Base-by-base conservation (phyloP, 2,888 invertebrate species). In the Steinernema carpocapsae region DNA sequence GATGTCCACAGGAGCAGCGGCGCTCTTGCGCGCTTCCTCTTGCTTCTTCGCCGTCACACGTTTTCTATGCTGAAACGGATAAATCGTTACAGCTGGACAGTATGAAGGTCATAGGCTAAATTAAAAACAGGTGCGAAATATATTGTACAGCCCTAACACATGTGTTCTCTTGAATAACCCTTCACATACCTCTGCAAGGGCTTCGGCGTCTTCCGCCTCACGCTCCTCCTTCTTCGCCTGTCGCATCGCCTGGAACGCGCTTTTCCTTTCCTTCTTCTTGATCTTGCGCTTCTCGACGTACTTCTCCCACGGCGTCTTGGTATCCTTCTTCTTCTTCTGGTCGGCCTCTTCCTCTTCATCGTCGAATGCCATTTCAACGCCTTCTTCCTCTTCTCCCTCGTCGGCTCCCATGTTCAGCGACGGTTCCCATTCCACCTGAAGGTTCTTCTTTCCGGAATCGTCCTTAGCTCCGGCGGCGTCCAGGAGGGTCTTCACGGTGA, bases 231-330 rank as follows among this genome's bases (percentile, higher is more conserved):
- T 64, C 37, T 64, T 64, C 26, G 64, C 29, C 14, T 64, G 29
- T 1, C 64, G 64, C 10, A 17, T 10, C 14, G 64, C 64, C 29
- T 64, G 64, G 4, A 32, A 29, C 4, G 64, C 32, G n/a, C 46
- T 52, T 37, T 82, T 81, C n/a, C 78, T 70, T 17, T 78, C 78
- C 42, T 78, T 77, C 48, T 76, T 74, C 70, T 82, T 78, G 45
- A 73, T 48, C 70, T 80, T 82, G 45, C 78, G 52, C 42, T 75
- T 73, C 71, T 79, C 77, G 22, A 81, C 64, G 72, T 81, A 81
- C 43, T 76, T 45, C 52, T 81, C 77, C 76, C 77, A 81, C 7
- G 77, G 74, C 19, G 77, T 81, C 48, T 72, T 71, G 45, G 59
- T 71, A 14, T 77, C 71, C 4, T 10, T 37, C 26, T 51, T 73